Evolutionary conservation across 2,888 invertebrate species (phyloP), one percentile per base, ranked within the genome.

Genomic region (Actias luna): DNA sequence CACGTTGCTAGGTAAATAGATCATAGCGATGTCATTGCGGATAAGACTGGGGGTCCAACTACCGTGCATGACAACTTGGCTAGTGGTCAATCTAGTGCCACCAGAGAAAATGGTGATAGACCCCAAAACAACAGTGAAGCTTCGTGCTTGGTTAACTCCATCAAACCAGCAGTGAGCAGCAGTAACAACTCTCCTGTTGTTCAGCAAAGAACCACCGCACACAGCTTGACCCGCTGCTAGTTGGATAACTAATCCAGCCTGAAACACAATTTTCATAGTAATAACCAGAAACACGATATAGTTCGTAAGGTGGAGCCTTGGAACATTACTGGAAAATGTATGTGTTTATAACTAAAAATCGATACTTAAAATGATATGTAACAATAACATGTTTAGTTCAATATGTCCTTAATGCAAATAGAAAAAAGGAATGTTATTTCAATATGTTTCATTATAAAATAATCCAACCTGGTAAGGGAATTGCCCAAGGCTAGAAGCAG

Each of bases 141-240:
- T 63, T 63, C 69, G 70, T 0, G 73, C 84, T 31, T 76, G 79
- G 69, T 74, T 67, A 0, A 5, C 3, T 0, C 85, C 84, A 46
- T 84, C 84, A 33, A 58, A 71, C 81, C 82, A 78, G 67, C 78
- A 80, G 60, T 79, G 79, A 35, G 79, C 79, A 12, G 80, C 79
- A 5, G 78, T 77, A 0, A 78, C 12, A 5, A 79, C 63, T 27
- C 71, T 63, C 27, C 59, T 65, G 5, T 58, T 0, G 5, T 55
- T 69, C 14, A 85, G 39, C 8, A 85, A 70, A 4, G 77, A 71
- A 12, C 73, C 83, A 1, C 84, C 83, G 64, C 85, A 85, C 2
- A 80, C 73, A 18, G 71, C 74, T 58, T 58, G 58, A 35, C 65
- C 64, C 25, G 57, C n/a, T 0, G 64, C 25, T 12, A 71, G 36